Evolutionary conservation across 2,797 vertebrate genomes (phyloP).

Genomic region (Premnoplex brunnescens): DNA sequence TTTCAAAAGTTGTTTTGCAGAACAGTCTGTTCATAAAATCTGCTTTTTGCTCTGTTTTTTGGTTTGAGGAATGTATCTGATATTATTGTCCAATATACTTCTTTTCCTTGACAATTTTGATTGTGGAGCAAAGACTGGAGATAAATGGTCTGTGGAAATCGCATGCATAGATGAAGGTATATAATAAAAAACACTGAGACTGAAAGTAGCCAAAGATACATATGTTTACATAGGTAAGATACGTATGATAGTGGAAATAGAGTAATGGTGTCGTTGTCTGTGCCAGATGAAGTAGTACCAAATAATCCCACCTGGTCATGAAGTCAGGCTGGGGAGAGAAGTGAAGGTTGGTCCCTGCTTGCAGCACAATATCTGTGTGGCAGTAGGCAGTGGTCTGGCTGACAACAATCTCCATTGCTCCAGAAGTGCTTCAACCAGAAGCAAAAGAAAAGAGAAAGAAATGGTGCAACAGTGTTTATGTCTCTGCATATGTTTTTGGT

Average conservation of each 20-base stretch:
- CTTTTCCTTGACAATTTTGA: neutral
- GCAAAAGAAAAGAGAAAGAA: neutral
- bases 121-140: neutral
- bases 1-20: neutral
- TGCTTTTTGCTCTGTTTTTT: neutral
- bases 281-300: neutral
- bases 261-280: neutral
- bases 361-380: accelerated
- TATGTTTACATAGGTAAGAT: neutral
- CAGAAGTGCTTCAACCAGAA: neutral
- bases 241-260: neutral
- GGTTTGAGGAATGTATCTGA: neutral
- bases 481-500: neutral
- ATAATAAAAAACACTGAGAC: neutral
- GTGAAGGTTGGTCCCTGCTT: neutral
- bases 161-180: neutral
- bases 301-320: neutral
- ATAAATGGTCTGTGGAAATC: neutral
- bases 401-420: neutral
- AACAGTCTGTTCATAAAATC: neutral
- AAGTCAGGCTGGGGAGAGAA: neutral
- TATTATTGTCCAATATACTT: neutral
- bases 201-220: neutral
- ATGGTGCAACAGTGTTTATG: neutral
- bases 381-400: neutral